These are phyloP conservation scores for Botia kubotai DNA, from an alignment of 2,797 vertebrate genomes.

Conservation along the genomic window DNA sequence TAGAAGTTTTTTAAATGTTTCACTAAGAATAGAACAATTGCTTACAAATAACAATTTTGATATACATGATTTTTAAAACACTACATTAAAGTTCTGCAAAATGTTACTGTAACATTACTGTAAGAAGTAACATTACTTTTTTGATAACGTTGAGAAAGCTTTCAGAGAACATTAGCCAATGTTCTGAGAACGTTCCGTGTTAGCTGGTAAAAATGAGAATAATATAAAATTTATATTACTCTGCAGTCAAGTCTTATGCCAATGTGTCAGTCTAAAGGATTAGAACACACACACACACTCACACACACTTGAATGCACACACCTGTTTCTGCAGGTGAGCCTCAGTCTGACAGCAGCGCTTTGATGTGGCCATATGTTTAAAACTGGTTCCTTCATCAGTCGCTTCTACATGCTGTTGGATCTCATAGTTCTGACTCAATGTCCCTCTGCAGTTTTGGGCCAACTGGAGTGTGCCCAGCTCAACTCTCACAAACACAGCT, in stretches of 20 bases:
- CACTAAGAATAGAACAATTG: too few species aligned
- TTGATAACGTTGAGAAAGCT: too few species aligned
- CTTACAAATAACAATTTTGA: too few species aligned
- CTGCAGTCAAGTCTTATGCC: neutral
- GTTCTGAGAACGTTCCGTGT: too few species aligned
- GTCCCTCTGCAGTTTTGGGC: constrained; percentile 32
- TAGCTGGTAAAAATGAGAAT: too few species aligned
- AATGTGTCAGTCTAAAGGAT: neutral
- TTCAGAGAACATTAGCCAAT: too few species aligned
- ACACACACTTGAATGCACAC: neutral
- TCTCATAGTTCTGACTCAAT: constrained; percentile 27
- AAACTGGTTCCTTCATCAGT: constrained; percentile 36
- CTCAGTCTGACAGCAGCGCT: constrained; percentile 31
- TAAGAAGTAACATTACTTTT: too few species aligned
- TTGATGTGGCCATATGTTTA: constrained; percentile 53
- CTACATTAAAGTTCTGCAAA: too few species aligned
- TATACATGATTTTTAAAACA: too few species aligned
- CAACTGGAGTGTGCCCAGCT: constrained; percentile 47
- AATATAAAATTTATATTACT: neutral
- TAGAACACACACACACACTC: neutral
- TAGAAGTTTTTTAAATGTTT: too few species aligned
- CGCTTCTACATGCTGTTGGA: constrained; percentile 36
- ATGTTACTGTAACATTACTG: too few species aligned
- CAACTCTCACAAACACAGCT: constrained; percentile 39
- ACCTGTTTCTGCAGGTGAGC: constrained; percentile 43